Percentiles rank a stretch among this genome's conserved stretches.
Conservation (phyloP, 1,140 invertebrate genomes). For the Himalopsyche phryganea region DNA sequence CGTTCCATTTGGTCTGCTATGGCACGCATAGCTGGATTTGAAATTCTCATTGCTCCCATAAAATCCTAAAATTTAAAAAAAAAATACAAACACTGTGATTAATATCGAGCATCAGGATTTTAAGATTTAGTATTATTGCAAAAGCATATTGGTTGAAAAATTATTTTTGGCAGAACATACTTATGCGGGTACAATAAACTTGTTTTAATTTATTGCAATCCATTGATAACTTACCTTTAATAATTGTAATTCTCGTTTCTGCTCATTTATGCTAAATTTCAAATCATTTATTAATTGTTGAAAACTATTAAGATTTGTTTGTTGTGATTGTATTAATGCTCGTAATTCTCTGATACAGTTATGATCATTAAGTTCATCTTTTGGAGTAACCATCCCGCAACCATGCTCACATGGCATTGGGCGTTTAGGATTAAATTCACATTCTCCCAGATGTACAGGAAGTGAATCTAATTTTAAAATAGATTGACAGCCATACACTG, state of each 20-base stretch:
- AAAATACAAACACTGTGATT: background rate
- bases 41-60: slow-evolving; percentile 84
- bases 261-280: slow-evolving; percentile 81
- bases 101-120: background rate
- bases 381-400: slow-evolving; percentile 89
- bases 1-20: slow-evolving; percentile 90
- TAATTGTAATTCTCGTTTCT: slow-evolving; percentile 82
- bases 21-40: slow-evolving; percentile 84
- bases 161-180: too few species aligned
- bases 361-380: slow-evolving; percentile 91
- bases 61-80: slow-evolving; percentile 64
- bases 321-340: slow-evolving; percentile 78
- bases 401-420: slow-evolving; percentile 89
- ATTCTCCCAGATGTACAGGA: slow-evolving; percentile 80
- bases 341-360: slow-evolving; percentile 89
- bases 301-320: slow-evolving; percentile 79
- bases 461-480: slow-evolving; percentile 85
- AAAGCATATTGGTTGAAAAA: too few species aligned
- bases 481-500: slow-evolving; percentile 77
- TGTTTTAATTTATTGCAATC: too few species aligned
- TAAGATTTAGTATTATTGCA: background rate
- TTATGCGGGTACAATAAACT: too few species aligned
- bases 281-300: slow-evolving; percentile 83
- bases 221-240: slow-evolving; percentile 76
- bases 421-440: slow-evolving; percentile 85